phyloP scores from a whole-genome alignment of 2,888 invertebrate species.

The Tiliacea citrago region DNA sequence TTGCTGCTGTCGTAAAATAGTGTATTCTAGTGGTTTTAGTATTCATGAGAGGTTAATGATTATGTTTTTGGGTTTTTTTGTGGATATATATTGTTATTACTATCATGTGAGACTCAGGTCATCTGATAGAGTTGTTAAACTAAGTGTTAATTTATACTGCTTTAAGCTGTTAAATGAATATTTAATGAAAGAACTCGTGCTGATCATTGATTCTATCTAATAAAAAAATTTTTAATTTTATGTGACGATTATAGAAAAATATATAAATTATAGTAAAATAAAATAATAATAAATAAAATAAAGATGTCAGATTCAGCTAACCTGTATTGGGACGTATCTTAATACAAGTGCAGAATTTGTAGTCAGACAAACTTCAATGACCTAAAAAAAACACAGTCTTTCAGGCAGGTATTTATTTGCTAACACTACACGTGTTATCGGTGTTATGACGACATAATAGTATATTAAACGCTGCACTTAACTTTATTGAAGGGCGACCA shows the following conservation, averaged over 20 bases:
- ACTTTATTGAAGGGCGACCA: constrained; percentile 45
- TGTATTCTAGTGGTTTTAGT: constrained; percentile 35
- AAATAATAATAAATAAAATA: too few species aligned
- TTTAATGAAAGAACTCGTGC: background rate
- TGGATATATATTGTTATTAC: background rate
- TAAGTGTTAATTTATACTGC: constrained; percentile 23
- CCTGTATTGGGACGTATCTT: background rate
- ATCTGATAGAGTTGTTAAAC: background rate
- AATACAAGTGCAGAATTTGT: background rate
- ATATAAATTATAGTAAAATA: too few species aligned
- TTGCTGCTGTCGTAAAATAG: constrained; percentile 49
- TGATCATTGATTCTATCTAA: background rate
- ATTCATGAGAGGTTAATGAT: constrained; percentile 43
- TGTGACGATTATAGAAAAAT: background rate
- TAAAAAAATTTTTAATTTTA: constrained; percentile 1
- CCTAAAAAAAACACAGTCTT: constrained; percentile 7
- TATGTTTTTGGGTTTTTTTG: constrained; percentile 14
- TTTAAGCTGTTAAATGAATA: constrained; percentile 1
- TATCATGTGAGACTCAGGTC: too few species aligned
- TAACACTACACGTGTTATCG: constrained; percentile 19
- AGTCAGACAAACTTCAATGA: background rate
- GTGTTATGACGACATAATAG: constrained; percentile 24
- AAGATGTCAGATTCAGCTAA: background rate
- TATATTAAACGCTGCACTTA: constrained; percentile 49
- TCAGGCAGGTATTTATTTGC: constrained; percentile 12